phyloP scores from a whole-genome alignment of 2,113 vertebrate genomes.

The Numenius arquata region DNA sequence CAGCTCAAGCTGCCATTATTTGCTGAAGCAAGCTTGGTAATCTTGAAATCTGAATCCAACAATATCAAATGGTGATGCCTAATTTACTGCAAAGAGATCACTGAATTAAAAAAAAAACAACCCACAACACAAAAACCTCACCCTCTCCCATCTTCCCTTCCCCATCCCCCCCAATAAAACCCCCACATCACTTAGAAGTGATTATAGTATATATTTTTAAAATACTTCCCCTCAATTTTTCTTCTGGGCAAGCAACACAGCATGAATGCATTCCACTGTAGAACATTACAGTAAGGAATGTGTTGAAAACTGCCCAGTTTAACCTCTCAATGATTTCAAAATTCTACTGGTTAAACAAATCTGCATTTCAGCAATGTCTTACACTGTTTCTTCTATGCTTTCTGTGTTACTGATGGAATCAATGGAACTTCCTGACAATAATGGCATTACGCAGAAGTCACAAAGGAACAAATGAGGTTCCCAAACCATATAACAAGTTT shows the following conservation, averaged over 20 bases:
- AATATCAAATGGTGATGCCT: neutral
- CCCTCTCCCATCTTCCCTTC: too few relatives aligned
- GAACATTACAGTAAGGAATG: neutral
- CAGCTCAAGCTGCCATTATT: neutral
- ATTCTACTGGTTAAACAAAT: neutral
- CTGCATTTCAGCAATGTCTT: neutral
- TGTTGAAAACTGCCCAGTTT: neutral
- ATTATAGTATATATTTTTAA: neutral
- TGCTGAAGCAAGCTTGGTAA: neutral
- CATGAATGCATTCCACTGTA: neutral
- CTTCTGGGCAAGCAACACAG: neutral
- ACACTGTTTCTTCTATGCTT: neutral
- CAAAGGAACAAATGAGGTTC: neutral
- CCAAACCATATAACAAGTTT: neutral
- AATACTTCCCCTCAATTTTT: neutral
- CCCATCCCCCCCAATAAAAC: rapidly evolving
- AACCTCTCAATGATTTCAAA: neutral
- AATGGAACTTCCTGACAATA: neutral
- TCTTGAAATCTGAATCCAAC: neutral
- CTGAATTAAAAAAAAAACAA: neutral
- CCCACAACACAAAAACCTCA: too few relatives aligned
- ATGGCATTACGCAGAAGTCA: neutral
- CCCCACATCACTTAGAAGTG: neutral
- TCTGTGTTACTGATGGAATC: neutral
- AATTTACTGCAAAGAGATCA: neutral